A percentile compares a stretch with the other conserved stretches of the same genome.
These are phyloP conservation scores for Mesorhabditis belari DNA, from an alignment of 2,888 invertebrate genomes.

Conservation along the genomic window DNA sequence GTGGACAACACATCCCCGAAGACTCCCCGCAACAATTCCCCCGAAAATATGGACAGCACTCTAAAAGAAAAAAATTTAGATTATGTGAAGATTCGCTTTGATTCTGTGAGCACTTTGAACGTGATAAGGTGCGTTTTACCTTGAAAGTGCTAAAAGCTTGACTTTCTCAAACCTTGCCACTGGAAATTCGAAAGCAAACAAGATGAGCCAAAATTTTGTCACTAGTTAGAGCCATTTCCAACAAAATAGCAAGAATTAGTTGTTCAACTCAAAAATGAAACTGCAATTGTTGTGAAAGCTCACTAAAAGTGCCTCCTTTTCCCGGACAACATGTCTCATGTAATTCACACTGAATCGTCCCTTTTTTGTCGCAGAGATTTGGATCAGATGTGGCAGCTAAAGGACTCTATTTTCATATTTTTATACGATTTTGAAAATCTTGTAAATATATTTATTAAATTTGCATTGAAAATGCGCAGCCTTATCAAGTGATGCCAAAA, in stretches of 20 bases:
- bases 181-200: not conserved
- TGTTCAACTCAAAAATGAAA: no score
- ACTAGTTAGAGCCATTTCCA: no score
- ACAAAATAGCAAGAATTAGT: no score
- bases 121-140: no score
- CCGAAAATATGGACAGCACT: not conserved
- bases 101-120: not conserved
- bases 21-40: not conserved
- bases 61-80: not conserved
- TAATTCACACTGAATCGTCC: not conserved
- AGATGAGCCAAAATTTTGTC: no score
- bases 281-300: no score
- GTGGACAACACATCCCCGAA: not conserved
- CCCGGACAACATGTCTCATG: not conserved
- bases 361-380: not conserved
- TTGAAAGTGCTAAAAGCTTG: no score
- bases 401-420: not conserved
- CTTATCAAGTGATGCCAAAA: no score
- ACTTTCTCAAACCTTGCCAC: not conserved
- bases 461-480: no score
- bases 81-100: not conserved
- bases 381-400: not conserved
- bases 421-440: no score
- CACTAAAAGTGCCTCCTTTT: not conserved
- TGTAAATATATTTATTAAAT: no score